Conservation (phyloP, 2,888 invertebrate species). For the Andrena camellia region DNA sequence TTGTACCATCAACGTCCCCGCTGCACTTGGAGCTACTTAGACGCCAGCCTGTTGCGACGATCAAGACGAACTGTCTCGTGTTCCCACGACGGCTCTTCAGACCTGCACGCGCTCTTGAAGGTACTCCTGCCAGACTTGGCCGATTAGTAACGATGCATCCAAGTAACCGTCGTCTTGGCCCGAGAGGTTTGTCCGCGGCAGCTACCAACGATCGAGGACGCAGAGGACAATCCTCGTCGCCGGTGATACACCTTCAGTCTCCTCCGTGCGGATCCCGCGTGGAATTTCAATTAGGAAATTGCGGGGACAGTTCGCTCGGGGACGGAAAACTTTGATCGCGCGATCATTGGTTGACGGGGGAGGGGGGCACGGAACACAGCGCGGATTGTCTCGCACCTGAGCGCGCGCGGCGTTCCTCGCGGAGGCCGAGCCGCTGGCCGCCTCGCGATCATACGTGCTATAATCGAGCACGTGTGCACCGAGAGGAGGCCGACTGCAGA, state of each 20-base stretch:
- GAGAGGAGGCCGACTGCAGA: slow-evolving; percentile 48
- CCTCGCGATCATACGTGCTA: slow-evolving; percentile 33
- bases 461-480: slow-evolving; percentile 58
- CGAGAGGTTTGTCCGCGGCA: neutral
- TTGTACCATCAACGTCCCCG: slow-evolving; percentile 26
- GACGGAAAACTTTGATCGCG: slow-evolving; percentile 8
- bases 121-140: slow-evolving; percentile 48
- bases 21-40: slow-evolving; percentile 46
- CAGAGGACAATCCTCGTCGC: neutral
- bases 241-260: neutral
- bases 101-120: slow-evolving; percentile 31
- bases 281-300: neutral
- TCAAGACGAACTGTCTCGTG: slow-evolving; percentile 46
- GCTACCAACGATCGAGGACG: neutral
- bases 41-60: slow-evolving; percentile 32
- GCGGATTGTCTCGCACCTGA: neutral
- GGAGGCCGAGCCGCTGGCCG: neutral
- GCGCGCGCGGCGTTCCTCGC: neutral
- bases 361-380: neutral
- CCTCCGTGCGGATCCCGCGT: neutral
- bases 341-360: neutral
- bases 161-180: slow-evolving; percentile 7
- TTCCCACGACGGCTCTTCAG: slow-evolving; percentile 53
- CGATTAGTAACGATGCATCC: slow-evolving; percentile 45
- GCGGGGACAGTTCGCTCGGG: neutral